Evolutionary conservation across 2,888 invertebrate species (phyloP).

Genomic region (Theristus sp.): DNA sequence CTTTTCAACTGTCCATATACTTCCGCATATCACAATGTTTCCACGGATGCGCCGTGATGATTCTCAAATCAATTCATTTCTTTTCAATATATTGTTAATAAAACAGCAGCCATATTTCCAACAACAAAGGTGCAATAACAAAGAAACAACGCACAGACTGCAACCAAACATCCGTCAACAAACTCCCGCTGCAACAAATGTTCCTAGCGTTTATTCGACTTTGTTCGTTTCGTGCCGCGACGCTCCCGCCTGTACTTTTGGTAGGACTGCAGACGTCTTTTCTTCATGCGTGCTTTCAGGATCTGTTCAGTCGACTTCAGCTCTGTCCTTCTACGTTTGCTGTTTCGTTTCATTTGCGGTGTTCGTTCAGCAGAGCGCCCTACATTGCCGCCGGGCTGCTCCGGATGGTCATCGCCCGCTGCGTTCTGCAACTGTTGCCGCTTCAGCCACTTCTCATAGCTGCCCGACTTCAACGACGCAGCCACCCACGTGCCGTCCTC

Average conservation of each 20-base stretch:
- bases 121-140: too few species aligned
- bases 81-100: too few species aligned
- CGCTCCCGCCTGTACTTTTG: slow-evolving; percentile 17
- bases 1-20: too few species aligned
- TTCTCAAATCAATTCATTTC: too few species aligned
- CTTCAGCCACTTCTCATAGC: slow-evolving; percentile 33
- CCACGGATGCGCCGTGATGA: too few species aligned
- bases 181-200: too few species aligned
- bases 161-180: too few species aligned
- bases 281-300: slow-evolving; percentile 26
- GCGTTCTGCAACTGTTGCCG: background rate
- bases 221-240: background rate
- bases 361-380: background rate
- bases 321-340: background rate
- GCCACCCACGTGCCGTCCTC: slow-evolving; percentile 49
- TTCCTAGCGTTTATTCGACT: too few species aligned
- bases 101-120: too few species aligned
- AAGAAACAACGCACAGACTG: too few species aligned
- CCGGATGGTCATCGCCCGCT: background rate
- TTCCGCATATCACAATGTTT: too few species aligned
- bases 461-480: slow-evolving; percentile 66
- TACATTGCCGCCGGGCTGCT: background rate
- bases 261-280: slow-evolving; percentile 22
- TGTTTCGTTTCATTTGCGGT: background rate
- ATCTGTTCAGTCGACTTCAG: slow-evolving; percentile 19